Evolutionary conservation across 2,113 vertebrate genomes (phyloP).

Genomic region (Burhinus oedicnemus): DNA sequence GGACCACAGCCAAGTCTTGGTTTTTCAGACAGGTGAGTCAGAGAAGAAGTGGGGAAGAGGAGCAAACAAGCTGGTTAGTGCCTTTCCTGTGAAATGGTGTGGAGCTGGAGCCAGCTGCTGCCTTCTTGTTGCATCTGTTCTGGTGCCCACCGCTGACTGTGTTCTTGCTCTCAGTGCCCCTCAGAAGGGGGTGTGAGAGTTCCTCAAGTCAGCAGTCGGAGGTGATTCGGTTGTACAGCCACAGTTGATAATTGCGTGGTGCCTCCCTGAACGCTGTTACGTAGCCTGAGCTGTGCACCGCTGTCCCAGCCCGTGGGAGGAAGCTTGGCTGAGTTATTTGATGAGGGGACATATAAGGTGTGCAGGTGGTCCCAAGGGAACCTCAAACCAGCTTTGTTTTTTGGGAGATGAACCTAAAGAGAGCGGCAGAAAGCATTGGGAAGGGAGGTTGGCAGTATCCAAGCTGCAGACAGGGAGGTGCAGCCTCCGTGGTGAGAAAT

Average conservation of each 20-base stretch:
- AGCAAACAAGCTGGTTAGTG: neutral
- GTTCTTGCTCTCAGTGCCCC: neutral
- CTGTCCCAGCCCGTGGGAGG: neutral
- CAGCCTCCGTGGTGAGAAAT: too few relatives aligned
- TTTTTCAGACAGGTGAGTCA: neutral
- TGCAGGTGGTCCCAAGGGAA: neutral
- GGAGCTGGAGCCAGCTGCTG: neutral
- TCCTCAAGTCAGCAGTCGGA: neutral
- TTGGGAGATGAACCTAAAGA: neutral
- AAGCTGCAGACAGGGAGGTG: neutral
- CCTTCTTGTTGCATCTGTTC: neutral
- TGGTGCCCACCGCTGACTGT: rapidly evolving
- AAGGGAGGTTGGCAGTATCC: neutral
- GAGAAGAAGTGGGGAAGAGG: neutral
- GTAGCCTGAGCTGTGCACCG: rapidly evolving
- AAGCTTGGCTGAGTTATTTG: neutral
- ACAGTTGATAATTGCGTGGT: neutral
- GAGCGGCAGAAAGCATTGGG: neutral
- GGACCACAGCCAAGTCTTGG: neutral
- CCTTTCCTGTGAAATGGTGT: neutral
- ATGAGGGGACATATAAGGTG: too few relatives aligned
- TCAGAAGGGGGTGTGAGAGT: neutral
- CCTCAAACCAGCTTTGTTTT: neutral
- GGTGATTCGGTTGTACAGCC: neutral
- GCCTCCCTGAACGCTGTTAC: neutral